Evolutionary conservation across 2,888 invertebrate genomes (phyloP), one percentile per base, ranked within the genome.

Genomic region (Tinea pellionella): DNA sequence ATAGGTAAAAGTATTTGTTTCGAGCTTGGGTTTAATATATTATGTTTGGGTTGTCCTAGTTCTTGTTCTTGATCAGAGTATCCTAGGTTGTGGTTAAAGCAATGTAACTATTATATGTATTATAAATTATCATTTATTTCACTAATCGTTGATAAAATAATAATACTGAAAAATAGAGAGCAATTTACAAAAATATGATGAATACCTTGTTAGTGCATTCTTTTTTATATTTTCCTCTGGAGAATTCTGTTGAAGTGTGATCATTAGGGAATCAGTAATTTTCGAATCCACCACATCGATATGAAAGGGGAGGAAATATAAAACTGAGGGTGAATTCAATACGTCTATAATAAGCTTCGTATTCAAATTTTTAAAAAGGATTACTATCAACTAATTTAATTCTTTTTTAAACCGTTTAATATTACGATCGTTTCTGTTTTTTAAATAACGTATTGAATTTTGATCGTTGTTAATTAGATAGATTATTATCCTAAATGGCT

Each of bases 131-230:
- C n/a, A n/a, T n/a, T n/a, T n/a, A n/a, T n/a, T n/a, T n/a, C n/a
- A n/a, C n/a, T n/a, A n/a, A 24, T 24, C 2, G 24, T 3, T 6
- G 24, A 24, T 47, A 47, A 13, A 16, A 47, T 16, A 47, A 6
- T 16, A 8, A 15, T 47, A 8, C 13, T 9, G n/a, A 16, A 16
- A n/a, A 47, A 2, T 4, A 47, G 13, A 47, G 2, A 47, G 47
- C 37, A 1, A 37, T 9, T 37, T 37, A 37, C 9, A n/a, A 9
- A 37, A 37, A 37, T 37, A 2, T 37, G 2, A 37, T 80, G 79
- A 81, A 81, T 80, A 66, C 77, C 80, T 81, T 82, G 80, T 81
- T 81, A 82, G 75, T 73, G 72, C 76, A 78, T 78, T 73, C n/a
- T 41, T 43, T 43, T 43, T 43, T 42, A 59, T 78, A 74, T 74